Evolutionary conservation across 2,888 invertebrate species (phyloP).

Genomic region (Mythimna ferrago): DNA sequence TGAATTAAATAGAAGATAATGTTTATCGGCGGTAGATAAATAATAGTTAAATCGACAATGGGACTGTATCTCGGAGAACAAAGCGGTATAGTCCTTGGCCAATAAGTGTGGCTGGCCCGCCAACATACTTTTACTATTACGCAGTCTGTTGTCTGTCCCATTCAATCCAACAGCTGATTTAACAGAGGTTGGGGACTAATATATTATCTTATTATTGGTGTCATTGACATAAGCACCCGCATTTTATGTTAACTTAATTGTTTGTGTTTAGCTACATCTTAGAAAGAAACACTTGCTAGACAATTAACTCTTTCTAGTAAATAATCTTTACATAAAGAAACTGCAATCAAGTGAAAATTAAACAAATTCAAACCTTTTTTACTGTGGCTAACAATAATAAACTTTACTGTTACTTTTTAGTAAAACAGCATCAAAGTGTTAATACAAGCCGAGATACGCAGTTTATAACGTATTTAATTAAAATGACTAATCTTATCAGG

Average conservation of each 20-base stretch:
- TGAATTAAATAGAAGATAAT: constrained; percentile 57
- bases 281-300: not conserved
- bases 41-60: constrained; percentile 65
- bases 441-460: constrained; percentile 36
- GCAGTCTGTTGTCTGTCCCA: constrained; percentile 66
- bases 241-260: constrained; percentile 28
- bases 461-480: constrained; percentile 58
- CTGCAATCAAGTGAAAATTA: constrained; percentile 6
- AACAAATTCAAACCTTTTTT: constrained; percentile 2
- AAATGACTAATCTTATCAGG: constrained; percentile 58
- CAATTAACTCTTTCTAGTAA: not conserved
- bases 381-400: constrained; percentile 22
- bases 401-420: constrained; percentile 46
- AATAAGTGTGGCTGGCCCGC: constrained; percentile 72
- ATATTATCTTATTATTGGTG: constrained; percentile 38
- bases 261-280: constrained; percentile 1
- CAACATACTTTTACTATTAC: constrained; percentile 82
- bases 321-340: not conserved
- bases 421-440: constrained; percentile 34
- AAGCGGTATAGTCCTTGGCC: constrained; percentile 84
- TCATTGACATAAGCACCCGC: constrained; percentile 42
- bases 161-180: constrained; percentile 70
- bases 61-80: constrained; percentile 73
- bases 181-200: constrained; percentile 48
- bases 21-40: constrained; percentile 60